Evolutionary conservation across 2,888 invertebrate species (phyloP), one percentile per base, ranked within the genome.

Genomic region (Cephus runcator): DNA sequence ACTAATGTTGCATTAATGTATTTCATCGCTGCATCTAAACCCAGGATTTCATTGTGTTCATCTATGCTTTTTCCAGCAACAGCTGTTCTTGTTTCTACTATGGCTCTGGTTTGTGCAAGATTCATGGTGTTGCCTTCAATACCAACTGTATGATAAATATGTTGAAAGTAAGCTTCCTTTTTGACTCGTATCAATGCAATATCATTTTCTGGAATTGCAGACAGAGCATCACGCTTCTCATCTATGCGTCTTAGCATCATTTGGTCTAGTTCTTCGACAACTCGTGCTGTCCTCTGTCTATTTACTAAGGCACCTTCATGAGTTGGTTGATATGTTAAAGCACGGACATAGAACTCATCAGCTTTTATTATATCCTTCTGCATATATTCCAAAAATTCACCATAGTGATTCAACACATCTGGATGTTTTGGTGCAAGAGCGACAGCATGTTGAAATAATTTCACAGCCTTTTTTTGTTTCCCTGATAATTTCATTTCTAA

Each of bases 71-170:
- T 99, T 0, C 98, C 97, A 76, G 95, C 95, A 1, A 98, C 96
- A 0, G 96, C 96, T 87, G 96, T 94, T 73, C 96, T 94, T 0
- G 98, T 99, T 92, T 99, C 99, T 34, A 99, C 93, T 81, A 99
- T 95, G 79, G 96, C 96, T 83, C 98, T 93, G 0, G 99, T 97
- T 91, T 99, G 98, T 34, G 96, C 95, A 71, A 99, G 93, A 3
- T 97, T 96, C 96, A 99, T 97, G 0, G 99, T 99, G 89, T 99
- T 99, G 0, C 99, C 99, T 92, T 99, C 99, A 83, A 99, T 98
- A 34, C 97, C 99, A 33, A 98, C 98, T 0, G 98, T 98, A 89
- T 99, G 99, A 91, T 98, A 98, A 81, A 99, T 98, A 89, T 99
- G 98, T 88, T 97, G 95, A 90, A 98, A 98, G 91, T 98, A 99